Evolutionary conservation across 2,888 invertebrate species (phyloP).

Genomic region (Antheraea yamamai): DNA sequence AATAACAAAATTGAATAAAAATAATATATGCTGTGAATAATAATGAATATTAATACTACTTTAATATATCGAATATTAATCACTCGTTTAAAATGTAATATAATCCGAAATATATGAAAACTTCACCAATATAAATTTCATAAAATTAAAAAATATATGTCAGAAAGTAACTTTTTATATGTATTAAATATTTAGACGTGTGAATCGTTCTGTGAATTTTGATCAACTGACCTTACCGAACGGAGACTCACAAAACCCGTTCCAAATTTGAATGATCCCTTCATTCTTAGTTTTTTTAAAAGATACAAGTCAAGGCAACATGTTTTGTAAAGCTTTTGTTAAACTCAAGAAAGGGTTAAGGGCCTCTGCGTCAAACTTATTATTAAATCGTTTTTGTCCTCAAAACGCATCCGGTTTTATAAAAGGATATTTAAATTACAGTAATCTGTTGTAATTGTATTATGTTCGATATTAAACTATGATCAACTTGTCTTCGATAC

Average conservation of each 20-base stretch:
- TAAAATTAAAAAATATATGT: background rate
- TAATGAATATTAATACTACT: background rate
- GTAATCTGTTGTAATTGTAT: slow-evolving; percentile 81
- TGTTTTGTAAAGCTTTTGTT: slow-evolving; percentile 77
- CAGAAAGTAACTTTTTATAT: slow-evolving; percentile 25
- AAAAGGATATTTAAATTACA: slow-evolving; percentile 79
- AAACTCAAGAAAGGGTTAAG: slow-evolving; percentile 74
- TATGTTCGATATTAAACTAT: slow-evolving; percentile 70
- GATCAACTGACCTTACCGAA: slow-evolving; percentile 73
- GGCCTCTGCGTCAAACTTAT: slow-evolving; percentile 72
- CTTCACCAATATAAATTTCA: background rate
- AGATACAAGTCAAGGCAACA: slow-evolving; percentile 69
- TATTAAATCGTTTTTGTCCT: slow-evolving; percentile 82
- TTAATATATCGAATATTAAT: background rate
- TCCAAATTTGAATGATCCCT: slow-evolving; percentile 77
- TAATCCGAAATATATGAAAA: background rate
- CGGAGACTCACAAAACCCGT: slow-evolving; percentile 68
- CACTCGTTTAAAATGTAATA: background rate
- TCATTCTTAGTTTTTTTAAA: slow-evolving; percentile 51
- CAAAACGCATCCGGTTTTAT: slow-evolving; percentile 74
- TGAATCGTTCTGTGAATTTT: slow-evolving; percentile 59
- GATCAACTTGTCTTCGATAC: slow-evolving; percentile 73
- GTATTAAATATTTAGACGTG: slow-evolving; percentile 47
- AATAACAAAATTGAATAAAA: background rate
- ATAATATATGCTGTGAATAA: background rate